Base-by-base conservation (phyloP, 2,113 vertebrate genomes). In the Burhinus oedicnemus region DNA sequence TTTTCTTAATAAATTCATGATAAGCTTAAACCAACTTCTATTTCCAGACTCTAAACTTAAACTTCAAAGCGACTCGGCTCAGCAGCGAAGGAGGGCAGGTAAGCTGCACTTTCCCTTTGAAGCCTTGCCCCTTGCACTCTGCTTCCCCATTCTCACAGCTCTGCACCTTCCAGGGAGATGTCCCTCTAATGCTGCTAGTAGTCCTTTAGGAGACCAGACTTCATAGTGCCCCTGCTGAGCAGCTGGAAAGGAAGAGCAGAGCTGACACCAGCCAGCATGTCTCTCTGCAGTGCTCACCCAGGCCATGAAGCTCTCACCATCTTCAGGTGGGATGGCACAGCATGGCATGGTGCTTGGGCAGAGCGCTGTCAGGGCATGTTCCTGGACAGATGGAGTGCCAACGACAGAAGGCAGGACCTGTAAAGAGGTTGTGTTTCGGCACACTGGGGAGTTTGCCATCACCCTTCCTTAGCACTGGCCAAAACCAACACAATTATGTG, bases 401-500 rank as follows among this genome's bases (percentile, higher is more conserved):
- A 36, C 23, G 22, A n/a, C 7, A 34, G 21, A 66, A 44, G 19
- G 11, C 7, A 70, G 4, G 4, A 70, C 17, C 19, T 23, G 3
- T 16, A 47, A 57, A 40, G 10, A 19, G 2, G 5, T 29, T 40
- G 3, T 2, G 1, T 62, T 71, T 45, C 21, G 62, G 17, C 4
- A 2, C 2, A 0, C 16, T 54, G 2, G 0, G 2, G 1, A 1
- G 26, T 13, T 78, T 51, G 12, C 11, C 34, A 38, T 26, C 51
- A 81, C 11, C 10, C 2, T 69, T 57, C 26, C 23, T 47, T 26
- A 45, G 10, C 4, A 0, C 16, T 62, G 60, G 16, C 19, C 14
- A 29, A 79, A 47, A 16, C 13, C 12, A 70, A 20, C 0, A 2
- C 4, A 42, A 19, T 5, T 18, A 44, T 2, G 0, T 0, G 0